A percentile compares a stretch with the other conserved stretches of the same genome.
Evolutionary conservation across 2,797 vertebrate species (phyloP).

Genomic region (Tragelaphus eurycerus): DNA sequence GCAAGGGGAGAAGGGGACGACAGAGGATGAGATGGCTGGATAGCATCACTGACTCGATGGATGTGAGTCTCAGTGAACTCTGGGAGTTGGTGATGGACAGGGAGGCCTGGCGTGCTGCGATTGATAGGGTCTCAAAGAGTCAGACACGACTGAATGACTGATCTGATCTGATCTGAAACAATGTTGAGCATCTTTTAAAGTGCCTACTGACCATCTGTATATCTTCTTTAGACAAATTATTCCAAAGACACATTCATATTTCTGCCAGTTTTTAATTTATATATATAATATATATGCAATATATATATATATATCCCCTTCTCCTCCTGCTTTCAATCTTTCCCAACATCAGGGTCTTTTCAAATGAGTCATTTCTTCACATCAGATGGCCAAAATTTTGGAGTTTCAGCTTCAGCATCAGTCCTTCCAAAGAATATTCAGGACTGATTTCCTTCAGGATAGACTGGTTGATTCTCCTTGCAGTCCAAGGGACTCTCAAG

Average conservation of each 20-base stretch:
- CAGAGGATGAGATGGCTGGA: no score
- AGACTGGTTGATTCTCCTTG: background rate
- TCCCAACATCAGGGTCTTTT: background rate
- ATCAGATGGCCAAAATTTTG: background rate
- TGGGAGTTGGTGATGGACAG: no score
- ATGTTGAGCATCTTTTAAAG: background rate
- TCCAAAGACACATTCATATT: background rate
- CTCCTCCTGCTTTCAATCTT: background rate
- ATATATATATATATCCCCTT: background rate
- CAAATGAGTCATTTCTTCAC: background rate
- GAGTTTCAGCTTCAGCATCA: background rate
- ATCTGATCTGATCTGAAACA: background rate
- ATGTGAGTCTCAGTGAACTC: no score
- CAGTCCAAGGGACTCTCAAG: background rate
- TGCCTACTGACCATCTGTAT: background rate
- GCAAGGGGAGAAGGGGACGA: no score
- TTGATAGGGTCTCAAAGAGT: no score
- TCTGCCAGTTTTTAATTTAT: background rate
- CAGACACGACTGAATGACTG: no score
- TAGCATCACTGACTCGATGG: no score
- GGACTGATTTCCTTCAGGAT: background rate
- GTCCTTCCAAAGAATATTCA: background rate
- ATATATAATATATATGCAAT: accelerated
- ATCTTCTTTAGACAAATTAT: background rate
- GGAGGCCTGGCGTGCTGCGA: no score